Percentiles rank a stretch among this genome's conserved stretches.
Evolutionary conservation across 1,140 invertebrate species (phyloP).

Genomic region (Eulimnadia texana): DNA sequence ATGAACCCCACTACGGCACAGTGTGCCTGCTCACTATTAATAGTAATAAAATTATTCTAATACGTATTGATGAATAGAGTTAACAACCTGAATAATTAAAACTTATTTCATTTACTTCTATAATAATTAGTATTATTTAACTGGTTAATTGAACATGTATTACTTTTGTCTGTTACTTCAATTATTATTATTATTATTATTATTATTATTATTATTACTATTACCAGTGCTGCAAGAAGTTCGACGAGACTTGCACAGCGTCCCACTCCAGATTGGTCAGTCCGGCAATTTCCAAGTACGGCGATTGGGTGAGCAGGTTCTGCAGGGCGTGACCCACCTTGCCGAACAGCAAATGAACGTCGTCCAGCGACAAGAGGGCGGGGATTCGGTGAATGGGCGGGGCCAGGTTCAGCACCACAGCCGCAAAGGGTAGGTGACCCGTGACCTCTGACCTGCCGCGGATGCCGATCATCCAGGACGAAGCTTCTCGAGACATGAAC

Average conservation of each 20-base stretch:
- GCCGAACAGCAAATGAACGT: slow-evolving; percentile 59
- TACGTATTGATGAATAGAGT: too few relatives aligned
- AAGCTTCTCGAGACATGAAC: slow-evolving; percentile 38
- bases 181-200: too few relatives aligned
- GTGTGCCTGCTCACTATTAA: too few relatives aligned
- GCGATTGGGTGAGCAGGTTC: slow-evolving; percentile 59
- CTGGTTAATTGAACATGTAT: too few relatives aligned
- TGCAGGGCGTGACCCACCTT: slow-evolving; percentile 74
- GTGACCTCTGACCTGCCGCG: slow-evolving; percentile 42
- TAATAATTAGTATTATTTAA: too few relatives aligned
- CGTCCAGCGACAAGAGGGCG: slow-evolving; percentile 54
- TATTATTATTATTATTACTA: too few relatives aligned
- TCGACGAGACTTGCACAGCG: slow-evolving; percentile 56
- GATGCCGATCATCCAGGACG: slow-evolving; percentile 51
- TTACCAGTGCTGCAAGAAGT: slow-evolving; percentile 63
- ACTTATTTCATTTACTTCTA: too few relatives aligned
- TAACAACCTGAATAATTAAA: too few relatives aligned
- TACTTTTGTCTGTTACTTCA: too few relatives aligned
- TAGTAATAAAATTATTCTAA: too few relatives aligned
- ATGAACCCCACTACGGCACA: too few relatives aligned
- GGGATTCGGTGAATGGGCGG: slow-evolving; percentile 40
- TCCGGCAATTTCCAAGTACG: slow-evolving; percentile 68
- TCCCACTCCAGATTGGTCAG: slow-evolving; percentile 83
- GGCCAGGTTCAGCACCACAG: slow-evolving; percentile 69
- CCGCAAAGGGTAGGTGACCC: slow-evolving; percentile 49